Percentiles rank a stretch among this genome's conserved stretches.
These are phyloP conservation scores for Brachyistius frenatus DNA, from an alignment of 2,113 vertebrate species.

Conservation along the genomic window DNA sequence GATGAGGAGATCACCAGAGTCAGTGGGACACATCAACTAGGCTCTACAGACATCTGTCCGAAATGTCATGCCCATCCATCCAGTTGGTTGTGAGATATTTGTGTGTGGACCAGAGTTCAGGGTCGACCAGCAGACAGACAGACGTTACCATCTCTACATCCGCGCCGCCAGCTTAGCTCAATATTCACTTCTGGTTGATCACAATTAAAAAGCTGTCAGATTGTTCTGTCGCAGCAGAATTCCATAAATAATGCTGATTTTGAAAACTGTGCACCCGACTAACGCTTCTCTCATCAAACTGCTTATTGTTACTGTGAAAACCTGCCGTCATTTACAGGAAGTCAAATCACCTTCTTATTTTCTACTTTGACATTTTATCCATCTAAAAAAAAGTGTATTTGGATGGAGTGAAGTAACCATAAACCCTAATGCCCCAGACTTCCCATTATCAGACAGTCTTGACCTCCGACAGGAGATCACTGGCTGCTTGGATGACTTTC, in stretches of 20 bases:
- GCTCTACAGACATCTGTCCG: background rate
- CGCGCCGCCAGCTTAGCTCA: background rate
- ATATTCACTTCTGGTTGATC: conserved; percentile 51
- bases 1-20: no score
- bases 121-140: background rate
- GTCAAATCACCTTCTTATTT: background rate
- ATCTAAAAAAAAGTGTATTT: background rate
- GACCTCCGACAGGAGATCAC: conserved; percentile 29
- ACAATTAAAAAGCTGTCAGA: conserved; percentile 43
- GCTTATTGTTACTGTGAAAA: conserved; percentile 27
- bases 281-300: background rate
- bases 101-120: no score
- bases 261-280: conserved; percentile 5
- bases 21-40: no score
- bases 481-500: conserved; percentile 41
- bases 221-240: conserved; percentile 41
- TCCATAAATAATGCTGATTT: conserved; percentile 24
- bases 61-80: background rate
- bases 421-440: conserved; percentile 20
- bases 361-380: background rate
- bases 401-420: background rate
- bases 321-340: background rate
- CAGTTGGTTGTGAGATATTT: background rate
- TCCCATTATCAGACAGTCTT: conserved; percentile 24
- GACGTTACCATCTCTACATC: background rate